phyloP scores from a whole-genome alignment of 2,113 vertebrate genomes.

The Motacilla alba region DNA sequence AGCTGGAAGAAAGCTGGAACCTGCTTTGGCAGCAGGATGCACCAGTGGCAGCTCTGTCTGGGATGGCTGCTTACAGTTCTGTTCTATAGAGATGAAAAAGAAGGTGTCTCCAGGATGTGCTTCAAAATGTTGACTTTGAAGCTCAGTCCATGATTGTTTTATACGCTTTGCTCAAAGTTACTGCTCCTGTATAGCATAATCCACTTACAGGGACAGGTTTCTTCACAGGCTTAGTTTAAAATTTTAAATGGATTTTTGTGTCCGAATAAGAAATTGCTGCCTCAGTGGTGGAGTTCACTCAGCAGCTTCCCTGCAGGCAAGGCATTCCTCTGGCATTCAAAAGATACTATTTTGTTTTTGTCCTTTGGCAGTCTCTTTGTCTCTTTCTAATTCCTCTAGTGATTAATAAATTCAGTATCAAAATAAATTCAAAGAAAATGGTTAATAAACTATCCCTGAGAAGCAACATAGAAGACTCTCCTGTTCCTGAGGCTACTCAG shows the following conservation, averaged over 20 bases:
- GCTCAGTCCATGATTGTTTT: neutral
- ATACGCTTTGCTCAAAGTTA: neutral
- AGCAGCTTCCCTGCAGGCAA: neutral
- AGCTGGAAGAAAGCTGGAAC: neutral
- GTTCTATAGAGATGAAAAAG: neutral
- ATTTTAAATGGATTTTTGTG: neutral
- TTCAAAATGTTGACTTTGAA: neutral
- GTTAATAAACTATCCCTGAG: neutral
- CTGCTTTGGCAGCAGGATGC: neutral
- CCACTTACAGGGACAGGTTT: neutral
- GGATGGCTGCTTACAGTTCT: neutral
- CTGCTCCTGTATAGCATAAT: neutral
- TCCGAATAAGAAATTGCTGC: neutral
- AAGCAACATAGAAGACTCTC: neutral
- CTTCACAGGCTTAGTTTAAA: neutral
- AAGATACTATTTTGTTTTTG: neutral
- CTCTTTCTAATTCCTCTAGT: neutral
- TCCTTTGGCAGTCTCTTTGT: neutral
- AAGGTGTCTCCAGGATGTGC: neutral
- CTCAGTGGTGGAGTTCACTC: neutral
- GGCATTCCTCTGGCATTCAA: neutral
- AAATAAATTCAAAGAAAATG: neutral
- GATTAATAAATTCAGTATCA: neutral
- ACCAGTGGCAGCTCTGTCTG: neutral
- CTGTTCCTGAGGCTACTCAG: neutral